Evolutionary conservation across 23 tunicate genomes (phyloP).

Genomic region (Pegea sp.): DNA sequence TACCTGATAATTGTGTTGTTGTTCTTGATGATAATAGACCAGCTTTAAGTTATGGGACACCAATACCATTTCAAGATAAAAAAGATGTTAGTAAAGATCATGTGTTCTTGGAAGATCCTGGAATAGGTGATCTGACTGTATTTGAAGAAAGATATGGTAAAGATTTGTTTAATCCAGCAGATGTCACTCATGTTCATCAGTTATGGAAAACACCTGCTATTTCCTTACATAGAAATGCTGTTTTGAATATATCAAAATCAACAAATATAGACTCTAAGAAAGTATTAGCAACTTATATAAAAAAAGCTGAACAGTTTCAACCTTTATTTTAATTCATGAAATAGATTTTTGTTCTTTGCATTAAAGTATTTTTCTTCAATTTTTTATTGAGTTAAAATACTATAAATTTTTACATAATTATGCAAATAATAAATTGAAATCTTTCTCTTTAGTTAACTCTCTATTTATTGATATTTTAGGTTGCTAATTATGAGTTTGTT

Average conservation of each 20-base stretch:
- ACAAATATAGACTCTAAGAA: background rate
- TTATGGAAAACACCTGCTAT: conserved; percentile 58
- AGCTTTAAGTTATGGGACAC: conserved; percentile 19
- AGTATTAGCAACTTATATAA: conserved; percentile 10
- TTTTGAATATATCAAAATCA: background rate
- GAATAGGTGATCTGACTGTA: conserved; percentile 21
- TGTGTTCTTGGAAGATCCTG: conserved; percentile 7
- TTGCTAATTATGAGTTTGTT: too few relatives aligned
- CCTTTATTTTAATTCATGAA: conserved; percentile 19
- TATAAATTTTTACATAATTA: too few relatives aligned
- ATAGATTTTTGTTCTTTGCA: too few relatives aligned
- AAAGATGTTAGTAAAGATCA: conserved; percentile 21
- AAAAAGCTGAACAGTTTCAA: conserved; percentile 24
- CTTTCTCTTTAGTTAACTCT: too few relatives aligned
- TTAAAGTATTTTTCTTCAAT: too few relatives aligned
- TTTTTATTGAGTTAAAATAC: too few relatives aligned
- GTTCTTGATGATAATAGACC: conserved; percentile 26
- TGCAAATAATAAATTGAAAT: too few relatives aligned
- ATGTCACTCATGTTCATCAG: conserved; percentile 25
- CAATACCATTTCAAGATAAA: conserved; percentile 15
- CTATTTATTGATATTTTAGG: too few relatives aligned
- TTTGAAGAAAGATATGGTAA: conserved; percentile 13
- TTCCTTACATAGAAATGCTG: background rate
- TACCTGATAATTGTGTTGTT: conserved; percentile 38
- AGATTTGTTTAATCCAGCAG: conserved; percentile 6